Evolutionary conservation across 2,113 vertebrate species (phyloP).

Genomic region (Paratilapia polleni): DNA sequence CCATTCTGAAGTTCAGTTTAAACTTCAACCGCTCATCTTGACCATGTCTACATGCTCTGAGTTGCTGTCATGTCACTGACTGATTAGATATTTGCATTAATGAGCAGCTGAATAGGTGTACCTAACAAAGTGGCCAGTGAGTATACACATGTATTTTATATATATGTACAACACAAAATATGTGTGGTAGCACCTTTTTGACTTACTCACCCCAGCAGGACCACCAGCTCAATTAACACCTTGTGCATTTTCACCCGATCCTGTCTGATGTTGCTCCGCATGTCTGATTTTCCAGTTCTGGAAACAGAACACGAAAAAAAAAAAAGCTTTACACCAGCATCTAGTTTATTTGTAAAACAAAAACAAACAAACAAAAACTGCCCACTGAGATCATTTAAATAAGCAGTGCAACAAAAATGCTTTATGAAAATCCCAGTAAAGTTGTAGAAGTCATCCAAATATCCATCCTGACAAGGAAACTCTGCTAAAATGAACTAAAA

Average conservation of each 20-base stretch:
- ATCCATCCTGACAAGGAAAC: neutral
- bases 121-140: too few relatives aligned
- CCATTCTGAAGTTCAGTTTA: too few relatives aligned
- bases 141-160: too few relatives aligned
- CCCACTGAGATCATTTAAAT: neutral
- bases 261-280: conserved; percentile 9
- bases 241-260: conserved; percentile 28
- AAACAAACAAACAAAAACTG: too few relatives aligned
- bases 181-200: neutral
- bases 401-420: neutral
- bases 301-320: neutral
- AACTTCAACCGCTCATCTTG: too few relatives aligned
- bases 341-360: too few relatives aligned
- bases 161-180: neutral
- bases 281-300: conserved; percentile 14
- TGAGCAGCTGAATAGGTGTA: too few relatives aligned
- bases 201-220: conserved; percentile 69
- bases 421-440: neutral
- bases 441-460: neutral
- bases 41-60: too few relatives aligned
- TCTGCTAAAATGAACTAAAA: neutral
- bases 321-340: neutral
- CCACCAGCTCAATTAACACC: conserved; percentile 32
- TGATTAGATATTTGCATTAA: too few relatives aligned
- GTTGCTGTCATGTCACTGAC: too few relatives aligned